These are phyloP conservation scores for Leucophenga maculata DNA, from an alignment of 2,888 invertebrate species.

Conservation along the genomic window DNA sequence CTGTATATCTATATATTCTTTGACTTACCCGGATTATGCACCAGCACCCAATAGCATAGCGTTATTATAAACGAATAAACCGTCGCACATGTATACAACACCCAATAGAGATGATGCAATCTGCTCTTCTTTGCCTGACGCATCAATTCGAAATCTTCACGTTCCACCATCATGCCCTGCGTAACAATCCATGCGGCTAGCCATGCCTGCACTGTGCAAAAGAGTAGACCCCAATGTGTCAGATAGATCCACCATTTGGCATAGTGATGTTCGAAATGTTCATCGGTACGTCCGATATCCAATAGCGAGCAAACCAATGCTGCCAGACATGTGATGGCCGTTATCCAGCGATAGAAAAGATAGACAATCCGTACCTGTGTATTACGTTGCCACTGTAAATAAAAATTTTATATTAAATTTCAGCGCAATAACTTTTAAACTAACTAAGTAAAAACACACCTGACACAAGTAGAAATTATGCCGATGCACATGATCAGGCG, in stretches of 20 bases:
- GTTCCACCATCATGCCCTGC: constrained; percentile 73
- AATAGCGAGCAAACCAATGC: constrained; percentile 71
- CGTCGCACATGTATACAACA: constrained; percentile 71
- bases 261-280: constrained; percentile 72
- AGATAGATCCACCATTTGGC: constrained; percentile 73
- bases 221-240: constrained; percentile 72
- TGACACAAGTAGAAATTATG: constrained; percentile 72
- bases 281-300: constrained; percentile 72
- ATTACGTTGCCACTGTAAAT: constrained; percentile 71
- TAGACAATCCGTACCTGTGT: constrained; percentile 73
- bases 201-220: constrained; percentile 72
- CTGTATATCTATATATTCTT: too few species aligned
- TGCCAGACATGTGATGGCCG: constrained; percentile 72
- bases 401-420: neutral
- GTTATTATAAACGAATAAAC: constrained; percentile 72
- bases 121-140: constrained; percentile 72
- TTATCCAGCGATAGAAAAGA: constrained; percentile 72
- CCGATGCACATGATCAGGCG: constrained; percentile 71
- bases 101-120: constrained; percentile 71
- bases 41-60: constrained; percentile 74
- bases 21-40: constrained; percentile 79
- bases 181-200: constrained; percentile 72
- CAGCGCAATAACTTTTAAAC: too few species aligned
- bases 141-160: constrained; percentile 72
- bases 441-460: constrained; percentile 51